Conservation (phyloP, 2,797 vertebrate species). For the Tokudaia muenninki region DNA sequence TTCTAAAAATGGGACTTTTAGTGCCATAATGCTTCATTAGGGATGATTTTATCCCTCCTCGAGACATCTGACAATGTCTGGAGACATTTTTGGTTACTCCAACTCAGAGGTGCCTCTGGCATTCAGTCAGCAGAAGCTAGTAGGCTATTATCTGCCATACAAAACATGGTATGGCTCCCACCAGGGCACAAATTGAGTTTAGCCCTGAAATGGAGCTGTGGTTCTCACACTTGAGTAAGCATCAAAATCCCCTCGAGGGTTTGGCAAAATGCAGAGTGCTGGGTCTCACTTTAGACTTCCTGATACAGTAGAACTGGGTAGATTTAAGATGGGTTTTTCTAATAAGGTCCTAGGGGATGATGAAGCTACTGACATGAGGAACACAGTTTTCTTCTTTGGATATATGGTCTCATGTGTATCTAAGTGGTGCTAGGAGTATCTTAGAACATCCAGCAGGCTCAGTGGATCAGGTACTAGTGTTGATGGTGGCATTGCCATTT, state of each 20-base stretch:
- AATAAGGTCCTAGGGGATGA: slow-evolving; percentile 48
- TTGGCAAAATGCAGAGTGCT: slow-evolving; percentile 46
- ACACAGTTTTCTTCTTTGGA: background rate
- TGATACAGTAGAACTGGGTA: background rate
- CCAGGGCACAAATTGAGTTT: slow-evolving; percentile 11
- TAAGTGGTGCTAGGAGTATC: background rate
- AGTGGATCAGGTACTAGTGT: background rate
- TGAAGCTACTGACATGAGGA: background rate
- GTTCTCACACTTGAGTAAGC: slow-evolving; percentile 17
- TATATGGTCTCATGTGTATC: background rate
- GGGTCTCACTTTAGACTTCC: background rate
- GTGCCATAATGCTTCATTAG: background rate
- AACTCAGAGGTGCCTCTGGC: background rate
- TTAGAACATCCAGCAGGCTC: background rate
- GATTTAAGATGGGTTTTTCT: slow-evolving; percentile 55
- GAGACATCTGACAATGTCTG: background rate
- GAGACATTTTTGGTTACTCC: slow-evolving; percentile 14
- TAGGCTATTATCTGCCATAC: background rate
- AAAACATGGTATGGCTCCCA: background rate
- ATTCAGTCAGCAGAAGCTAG: background rate
- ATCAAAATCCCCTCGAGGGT: slow-evolving; percentile 17
- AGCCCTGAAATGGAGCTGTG: background rate
- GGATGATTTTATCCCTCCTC: background rate
- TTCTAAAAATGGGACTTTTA: slow-evolving; percentile 33
- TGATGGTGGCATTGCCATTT: background rate